These are phyloP conservation scores for Drosophila silvestris DNA, from an alignment of 2,888 invertebrate genomes.

Conservation along the genomic window DNA sequence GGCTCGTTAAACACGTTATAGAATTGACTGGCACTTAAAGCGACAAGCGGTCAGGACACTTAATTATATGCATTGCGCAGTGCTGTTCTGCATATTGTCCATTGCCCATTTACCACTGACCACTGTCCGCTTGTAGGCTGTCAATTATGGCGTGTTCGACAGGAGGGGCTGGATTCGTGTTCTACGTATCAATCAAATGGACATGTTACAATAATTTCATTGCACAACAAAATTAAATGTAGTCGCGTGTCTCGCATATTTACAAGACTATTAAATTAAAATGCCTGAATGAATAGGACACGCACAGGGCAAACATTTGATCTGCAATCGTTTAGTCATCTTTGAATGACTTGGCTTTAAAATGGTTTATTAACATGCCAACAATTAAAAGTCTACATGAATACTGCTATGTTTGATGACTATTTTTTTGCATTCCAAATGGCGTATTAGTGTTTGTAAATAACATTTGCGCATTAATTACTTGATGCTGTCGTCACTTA, in stretches of 20 bases:
- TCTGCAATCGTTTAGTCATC: constrained; percentile 69
- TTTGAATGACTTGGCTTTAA: constrained; percentile 58
- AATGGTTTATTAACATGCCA: constrained; percentile 67
- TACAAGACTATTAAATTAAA: constrained; percentile 80
- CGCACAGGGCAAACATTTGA: constrained; percentile 15
- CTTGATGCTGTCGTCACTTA: not conserved
- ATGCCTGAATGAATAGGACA: constrained; percentile 70
- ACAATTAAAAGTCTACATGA: constrained; percentile 27
- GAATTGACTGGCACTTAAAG: constrained; percentile 66
- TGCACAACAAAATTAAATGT: constrained; percentile 74
- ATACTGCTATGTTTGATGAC: constrained; percentile 1
- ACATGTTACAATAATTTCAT: constrained; percentile 73
- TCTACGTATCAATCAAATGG: constrained; percentile 70
- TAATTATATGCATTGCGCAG: constrained; percentile 66
- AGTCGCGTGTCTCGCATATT: constrained; percentile 69
- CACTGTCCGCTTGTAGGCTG: constrained; percentile 39
- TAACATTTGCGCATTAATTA: not conserved
- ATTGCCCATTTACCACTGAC: constrained; percentile 1
- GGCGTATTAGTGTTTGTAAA: not conserved
- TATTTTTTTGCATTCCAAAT: constrained; percentile 2
- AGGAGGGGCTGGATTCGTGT: constrained; percentile 31
- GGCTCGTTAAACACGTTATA: constrained; percentile 36
- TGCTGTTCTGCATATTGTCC: constrained; percentile 17
- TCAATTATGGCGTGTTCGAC: constrained; percentile 73
- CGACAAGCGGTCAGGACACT: constrained; percentile 62